These are phyloP conservation scores for Glyphotaelius pellucidus DNA, from an alignment of 2,888 invertebrate species.

Conservation along the genomic window DNA sequence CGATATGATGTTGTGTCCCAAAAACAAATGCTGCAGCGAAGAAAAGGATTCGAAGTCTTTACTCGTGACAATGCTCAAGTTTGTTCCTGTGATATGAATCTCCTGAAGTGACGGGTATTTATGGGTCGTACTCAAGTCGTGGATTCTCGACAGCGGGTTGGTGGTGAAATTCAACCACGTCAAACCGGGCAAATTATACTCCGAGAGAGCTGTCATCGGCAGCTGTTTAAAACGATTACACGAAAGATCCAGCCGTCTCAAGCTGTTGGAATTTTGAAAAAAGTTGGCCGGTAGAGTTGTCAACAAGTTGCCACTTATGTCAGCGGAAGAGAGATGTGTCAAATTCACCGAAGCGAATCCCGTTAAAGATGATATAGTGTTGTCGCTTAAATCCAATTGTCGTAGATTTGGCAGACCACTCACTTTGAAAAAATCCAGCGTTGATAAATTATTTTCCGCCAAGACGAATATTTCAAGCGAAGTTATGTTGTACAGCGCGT, in stretches of 20 bases:
- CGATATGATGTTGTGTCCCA: constrained; percentile 85
- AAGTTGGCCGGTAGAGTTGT: constrained; percentile 89
- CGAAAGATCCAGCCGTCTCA: constrained; percentile 87
- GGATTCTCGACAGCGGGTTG: constrained; percentile 87
- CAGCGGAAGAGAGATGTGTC: constrained; percentile 84
- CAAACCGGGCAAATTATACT: constrained; percentile 84
- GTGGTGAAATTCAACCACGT: constrained; percentile 89
- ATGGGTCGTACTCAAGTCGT: constrained; percentile 83
- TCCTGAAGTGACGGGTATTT: constrained; percentile 89
- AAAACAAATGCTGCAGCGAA: constrained; percentile 84
- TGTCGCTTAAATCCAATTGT: constrained; percentile 85
- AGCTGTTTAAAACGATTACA: constrained; percentile 88
- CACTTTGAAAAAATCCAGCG: constrained; percentile 86
- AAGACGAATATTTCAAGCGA: constrained; percentile 85
- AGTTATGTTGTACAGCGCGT: constrained; percentile 85
- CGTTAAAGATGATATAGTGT: constrained; percentile 84
- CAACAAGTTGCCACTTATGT: constrained; percentile 86
- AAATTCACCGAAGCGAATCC: constrained; percentile 88
- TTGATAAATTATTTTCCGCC: constrained; percentile 82
- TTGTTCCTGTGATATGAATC: constrained; percentile 87
- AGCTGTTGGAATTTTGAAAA: constrained; percentile 83
- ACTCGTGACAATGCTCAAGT: constrained; percentile 88
- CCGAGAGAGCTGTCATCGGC: constrained; percentile 86
- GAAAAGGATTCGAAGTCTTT: constrained; percentile 92
- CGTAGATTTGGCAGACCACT: constrained; percentile 86